Evolutionary conservation across 2,797 vertebrate genomes (phyloP).

Genomic region (Enteromius radiatus): DNA sequence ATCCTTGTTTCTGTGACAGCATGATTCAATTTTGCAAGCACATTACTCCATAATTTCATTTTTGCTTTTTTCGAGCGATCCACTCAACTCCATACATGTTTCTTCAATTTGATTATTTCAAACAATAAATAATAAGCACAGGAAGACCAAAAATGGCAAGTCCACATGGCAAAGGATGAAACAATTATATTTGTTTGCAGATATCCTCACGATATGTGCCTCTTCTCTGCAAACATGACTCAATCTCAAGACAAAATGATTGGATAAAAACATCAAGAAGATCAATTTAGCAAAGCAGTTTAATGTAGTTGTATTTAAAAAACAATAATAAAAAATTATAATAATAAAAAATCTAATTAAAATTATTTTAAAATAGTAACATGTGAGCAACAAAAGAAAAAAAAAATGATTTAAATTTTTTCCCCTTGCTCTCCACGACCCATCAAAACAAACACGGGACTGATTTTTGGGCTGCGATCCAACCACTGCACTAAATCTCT

Average conservation of each 20-base stretch:
- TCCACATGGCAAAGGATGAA: constrained; percentile 45
- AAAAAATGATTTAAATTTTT: background rate
- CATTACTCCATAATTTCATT: constrained; percentile 45
- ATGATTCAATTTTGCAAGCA: constrained; percentile 51
- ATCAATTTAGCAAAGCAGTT: constrained; percentile 5
- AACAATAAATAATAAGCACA: constrained; percentile 59
- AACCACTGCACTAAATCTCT: background rate
- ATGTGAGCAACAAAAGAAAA: background rate
- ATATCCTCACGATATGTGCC: constrained; percentile 51
- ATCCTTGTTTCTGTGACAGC: constrained; percentile 56
- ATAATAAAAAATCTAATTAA: background rate
- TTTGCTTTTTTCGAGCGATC: constrained; percentile 33
- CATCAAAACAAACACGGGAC: background rate
- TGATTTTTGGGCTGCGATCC: background rate
- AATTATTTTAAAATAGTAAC: no score
- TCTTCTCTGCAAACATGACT: constrained; percentile 16
- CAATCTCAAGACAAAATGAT: constrained; percentile 37
- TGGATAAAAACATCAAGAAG: background rate
- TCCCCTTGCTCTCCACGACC: no score
- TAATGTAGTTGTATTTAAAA: background rate
- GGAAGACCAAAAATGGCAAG: constrained; percentile 48
- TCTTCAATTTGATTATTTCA: constrained; percentile 57
- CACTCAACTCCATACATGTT: constrained; percentile 51
- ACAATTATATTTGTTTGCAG: constrained; percentile 57
- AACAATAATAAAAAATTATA: background rate